Base-by-base conservation (phyloP, 2,113 vertebrate species). In the Eurystomus gularis region DNA sequence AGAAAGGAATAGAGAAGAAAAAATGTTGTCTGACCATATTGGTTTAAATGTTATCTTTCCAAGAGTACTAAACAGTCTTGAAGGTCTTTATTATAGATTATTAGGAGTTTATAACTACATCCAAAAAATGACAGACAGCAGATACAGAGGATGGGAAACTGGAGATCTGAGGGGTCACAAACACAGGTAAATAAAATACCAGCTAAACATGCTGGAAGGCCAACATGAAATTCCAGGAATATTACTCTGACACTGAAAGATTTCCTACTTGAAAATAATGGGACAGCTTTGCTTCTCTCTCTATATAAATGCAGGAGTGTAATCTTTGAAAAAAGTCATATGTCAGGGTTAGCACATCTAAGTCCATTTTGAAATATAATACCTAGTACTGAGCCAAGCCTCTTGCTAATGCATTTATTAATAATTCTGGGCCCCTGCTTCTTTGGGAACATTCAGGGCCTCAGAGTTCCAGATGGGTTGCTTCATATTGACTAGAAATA, bases 341-440 rank as follows among this genome's bases (percentile, higher is more conserved):
- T 62, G 51, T 40, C 42, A 81, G 54, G 33, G 35, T 52, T 83
- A 93, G 72, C 28, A 46, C 8, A 64, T 40, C 19, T 13, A 78
- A 86, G 57, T 58, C 51, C 80, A 40, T 96, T 94, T 93, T 69
- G 86, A 95, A 95, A 95, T 61, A 61, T 37, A 91, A 96, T 69
- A 82, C 52, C 35, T 86, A 85, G 39, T 86, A 79, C 57, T 13
- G 23, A 93, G 82, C 54, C 86, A 94, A 70, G 62, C 28, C 46
- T 82, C 75, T 90, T 86, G 60, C 48, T 96, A 87, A 93, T 76
- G 57, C 33, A 82, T 84, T 95, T 87, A 79, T 79, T 93, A 96
- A 87, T 84, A 94, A 91, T 94, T 86, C 81, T 93, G 69, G 39
- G 39, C 37, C 49, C 29, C 37, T 79, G 69, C 29, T 75, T 86